Conservation (phyloP, 2,797 vertebrate species). For the Petrocephalus schoutedeni region DNA sequence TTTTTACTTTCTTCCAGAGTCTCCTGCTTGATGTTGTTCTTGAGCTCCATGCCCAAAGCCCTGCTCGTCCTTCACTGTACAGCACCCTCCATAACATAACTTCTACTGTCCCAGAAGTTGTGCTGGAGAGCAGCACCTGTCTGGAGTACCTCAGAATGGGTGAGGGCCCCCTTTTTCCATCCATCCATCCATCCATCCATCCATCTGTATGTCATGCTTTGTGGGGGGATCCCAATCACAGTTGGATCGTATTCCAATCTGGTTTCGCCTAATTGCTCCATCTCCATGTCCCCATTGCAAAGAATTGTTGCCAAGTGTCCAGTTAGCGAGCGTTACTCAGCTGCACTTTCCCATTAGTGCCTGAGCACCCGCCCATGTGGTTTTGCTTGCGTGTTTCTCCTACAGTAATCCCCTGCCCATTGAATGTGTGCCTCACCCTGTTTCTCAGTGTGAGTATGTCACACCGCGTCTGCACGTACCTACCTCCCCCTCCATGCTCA, state of each 20-base stretch:
- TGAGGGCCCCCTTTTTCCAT: slow-evolving; percentile 42
- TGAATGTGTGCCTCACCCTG: not conserved
- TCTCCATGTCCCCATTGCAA: not conserved
- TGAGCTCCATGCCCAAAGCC: slow-evolving; percentile 42
- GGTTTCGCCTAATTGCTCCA: not conserved
- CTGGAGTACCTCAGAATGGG: slow-evolving; percentile 56
- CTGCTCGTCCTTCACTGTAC: slow-evolving; percentile 35
- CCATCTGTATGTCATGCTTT: not conserved
- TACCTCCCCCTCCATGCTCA: not conserved
- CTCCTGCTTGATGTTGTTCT: slow-evolving; percentile 58
- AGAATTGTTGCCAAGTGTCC: not conserved
- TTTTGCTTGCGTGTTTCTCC: not conserved
- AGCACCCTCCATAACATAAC: slow-evolving; percentile 45
- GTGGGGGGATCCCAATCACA: not conserved
- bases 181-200: not conserved
- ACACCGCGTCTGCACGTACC: not conserved
- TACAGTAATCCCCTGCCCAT: not conserved
- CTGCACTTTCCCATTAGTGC: not conserved
- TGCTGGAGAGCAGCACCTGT: slow-evolving; percentile 43
- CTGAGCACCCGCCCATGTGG: not conserved
- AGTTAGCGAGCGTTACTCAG: not conserved
- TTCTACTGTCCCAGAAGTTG: slow-evolving; percentile 54
- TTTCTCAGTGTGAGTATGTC: not conserved
- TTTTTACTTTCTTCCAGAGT: slow-evolving; percentile 55
- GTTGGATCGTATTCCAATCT: not conserved